Percentiles rank a stretch among this genome's conserved stretches.
Conservation (phyloP, 1,140 invertebrate genomes). For the Drosophila jambulina region DNA sequence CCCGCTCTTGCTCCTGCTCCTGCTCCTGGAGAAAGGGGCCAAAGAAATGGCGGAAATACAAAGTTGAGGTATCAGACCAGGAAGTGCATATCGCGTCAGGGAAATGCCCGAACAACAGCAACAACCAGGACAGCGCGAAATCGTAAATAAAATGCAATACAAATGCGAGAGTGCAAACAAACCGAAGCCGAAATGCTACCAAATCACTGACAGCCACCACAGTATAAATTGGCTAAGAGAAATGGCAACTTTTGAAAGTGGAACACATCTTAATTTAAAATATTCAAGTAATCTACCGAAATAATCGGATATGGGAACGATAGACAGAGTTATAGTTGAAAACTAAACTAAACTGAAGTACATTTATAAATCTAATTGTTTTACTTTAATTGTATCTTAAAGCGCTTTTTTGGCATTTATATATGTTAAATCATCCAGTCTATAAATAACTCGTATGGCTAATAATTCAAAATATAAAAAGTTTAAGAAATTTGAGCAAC, state of each 20-base stretch:
- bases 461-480: not conserved
- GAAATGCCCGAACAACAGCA: conserved; percentile 57
- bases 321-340: not conserved
- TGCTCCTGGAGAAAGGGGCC: conserved; percentile 40
- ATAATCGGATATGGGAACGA: not conserved
- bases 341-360: too few relatives aligned
- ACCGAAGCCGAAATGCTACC: conserved; percentile 60
- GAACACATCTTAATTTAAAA: not conserved
- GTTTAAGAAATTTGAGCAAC: not conserved
- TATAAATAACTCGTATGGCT: not conserved
- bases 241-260: not conserved
- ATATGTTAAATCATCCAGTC: not conserved
- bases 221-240: conserved; percentile 41
- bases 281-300: not conserved
- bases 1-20: not conserved
- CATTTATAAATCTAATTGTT: too few relatives aligned
- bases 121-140: conserved; percentile 44
- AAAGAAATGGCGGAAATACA: conserved; percentile 79
- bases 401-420: too few relatives aligned
- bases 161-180: conserved; percentile 71
- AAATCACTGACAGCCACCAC: conserved; percentile 62
- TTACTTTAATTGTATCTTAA: too few relatives aligned
- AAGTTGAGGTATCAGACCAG: conserved; percentile 81
- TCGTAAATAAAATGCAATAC: conserved; percentile 80
- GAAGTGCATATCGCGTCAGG: conserved; percentile 77